Evolutionary conservation across 2,797 vertebrate species (phyloP).

Genomic region (Echeneis naucrates): DNA sequence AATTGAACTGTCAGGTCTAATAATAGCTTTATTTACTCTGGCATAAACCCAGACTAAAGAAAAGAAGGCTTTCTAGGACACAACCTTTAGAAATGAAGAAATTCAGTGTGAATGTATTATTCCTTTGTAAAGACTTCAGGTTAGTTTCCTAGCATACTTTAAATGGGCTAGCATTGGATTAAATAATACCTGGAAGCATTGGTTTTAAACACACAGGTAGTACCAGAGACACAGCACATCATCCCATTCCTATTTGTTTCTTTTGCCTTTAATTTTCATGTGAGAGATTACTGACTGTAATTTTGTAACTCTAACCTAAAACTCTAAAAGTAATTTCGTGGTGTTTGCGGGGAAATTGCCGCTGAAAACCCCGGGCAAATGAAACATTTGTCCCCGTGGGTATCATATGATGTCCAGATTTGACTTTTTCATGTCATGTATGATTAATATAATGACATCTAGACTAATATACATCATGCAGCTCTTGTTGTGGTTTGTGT

Average conservation of each 20-base stretch:
- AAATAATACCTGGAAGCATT: not conserved
- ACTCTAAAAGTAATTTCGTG: conserved; percentile 41
- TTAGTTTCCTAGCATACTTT: not conserved
- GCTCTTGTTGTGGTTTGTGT: not conserved
- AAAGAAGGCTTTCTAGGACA: conserved; percentile 4
- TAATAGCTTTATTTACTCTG: no score
- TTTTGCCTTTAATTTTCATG: conserved; percentile 34
- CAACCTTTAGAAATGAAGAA: not conserved
- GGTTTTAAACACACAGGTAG: conserved; percentile 15
- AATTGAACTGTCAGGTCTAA: conserved; percentile 9
- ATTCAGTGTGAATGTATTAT: not conserved
- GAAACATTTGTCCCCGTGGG: conserved; percentile 1
- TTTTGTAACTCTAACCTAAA: conserved; percentile 45
- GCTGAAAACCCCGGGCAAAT: conserved; percentile 26
- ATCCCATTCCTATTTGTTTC: conserved; percentile 18
- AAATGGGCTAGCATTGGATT: conserved; percentile 8
- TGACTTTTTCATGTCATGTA: not conserved
- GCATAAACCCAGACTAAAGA: not conserved
- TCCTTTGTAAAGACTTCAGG: not conserved
- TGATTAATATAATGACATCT: not conserved
- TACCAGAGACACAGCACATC: conserved; percentile 6
- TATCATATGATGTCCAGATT: not conserved
- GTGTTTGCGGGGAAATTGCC: conserved; percentile 49
- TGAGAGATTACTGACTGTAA: conserved; percentile 57
- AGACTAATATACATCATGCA: not conserved